Evolutionary conservation across 2,113 vertebrate genomes (phyloP).

Genomic region (Corythornis madagascariensis): DNA sequence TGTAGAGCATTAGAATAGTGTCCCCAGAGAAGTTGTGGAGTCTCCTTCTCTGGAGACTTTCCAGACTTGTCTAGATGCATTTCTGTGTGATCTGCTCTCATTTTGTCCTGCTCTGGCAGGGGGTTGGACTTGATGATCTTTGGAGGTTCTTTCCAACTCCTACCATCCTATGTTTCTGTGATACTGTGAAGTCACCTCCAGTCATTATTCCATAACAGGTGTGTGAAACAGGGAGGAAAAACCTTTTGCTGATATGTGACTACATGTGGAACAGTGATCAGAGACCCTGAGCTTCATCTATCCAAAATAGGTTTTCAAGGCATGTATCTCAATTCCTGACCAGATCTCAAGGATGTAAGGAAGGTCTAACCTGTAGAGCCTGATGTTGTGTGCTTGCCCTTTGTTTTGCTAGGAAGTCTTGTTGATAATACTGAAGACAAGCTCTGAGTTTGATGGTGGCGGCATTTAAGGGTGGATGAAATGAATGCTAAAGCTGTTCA

Average conservation of each 20-base stretch:
- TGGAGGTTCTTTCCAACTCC: too few species aligned
- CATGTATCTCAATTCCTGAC: not conserved
- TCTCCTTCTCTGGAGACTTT: too few species aligned
- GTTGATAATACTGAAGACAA: not conserved
- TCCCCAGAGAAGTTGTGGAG: too few species aligned
- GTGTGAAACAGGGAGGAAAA: not conserved
- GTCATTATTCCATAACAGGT: not conserved
- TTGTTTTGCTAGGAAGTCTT: not conserved
- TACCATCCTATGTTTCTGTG: too few species aligned
- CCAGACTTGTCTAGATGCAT: too few species aligned
- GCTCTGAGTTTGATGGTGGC: not conserved
- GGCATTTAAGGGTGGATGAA: not conserved
- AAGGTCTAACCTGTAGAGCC: not conserved
- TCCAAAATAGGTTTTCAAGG: not conserved
- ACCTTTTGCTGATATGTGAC: fast-evolving
- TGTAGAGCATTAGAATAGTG: too few species aligned
- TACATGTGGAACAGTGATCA: not conserved
- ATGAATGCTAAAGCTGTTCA: not conserved
- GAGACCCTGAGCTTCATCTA: not conserved
- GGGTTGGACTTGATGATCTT: too few species aligned
- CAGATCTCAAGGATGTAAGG: not conserved
- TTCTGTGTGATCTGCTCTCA: too few species aligned
- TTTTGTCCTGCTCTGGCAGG: too few species aligned
- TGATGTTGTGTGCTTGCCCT: not conserved
- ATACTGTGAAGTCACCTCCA: too few species aligned